Evolutionary conservation across 2,113 vertebrate species (phyloP), one percentile per base, ranked within the genome.

Genomic region (Epinephelus fuscoguttatus): DNA sequence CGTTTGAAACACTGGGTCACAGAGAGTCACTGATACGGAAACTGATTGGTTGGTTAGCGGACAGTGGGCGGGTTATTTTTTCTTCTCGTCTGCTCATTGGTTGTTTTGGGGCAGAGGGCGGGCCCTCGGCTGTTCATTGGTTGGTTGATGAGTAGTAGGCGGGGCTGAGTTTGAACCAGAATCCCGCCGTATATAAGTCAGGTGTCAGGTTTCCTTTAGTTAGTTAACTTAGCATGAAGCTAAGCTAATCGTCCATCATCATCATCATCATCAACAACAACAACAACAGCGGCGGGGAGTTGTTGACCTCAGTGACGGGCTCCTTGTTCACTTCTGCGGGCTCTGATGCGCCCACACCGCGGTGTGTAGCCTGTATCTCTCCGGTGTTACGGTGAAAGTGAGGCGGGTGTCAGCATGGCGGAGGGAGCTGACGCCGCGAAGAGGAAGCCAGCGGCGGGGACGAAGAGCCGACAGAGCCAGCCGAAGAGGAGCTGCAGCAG

Each of bases 401-500:
- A n/a, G 37, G 4, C 25, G 1, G 76, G 19, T 9, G 10, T 10
- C 40, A 49, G 9, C 59, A 93, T 92, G 92, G 87, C 87, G 10
- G 89, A 92, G 40, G 70, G 69, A 66, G 73, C 77, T 3, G 30
- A 17, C 72, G 0, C 78, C 21, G 75, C 42, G 4, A 89, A 85
- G 62, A 92, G 75, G 70, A 84, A 64, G n/a, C 85, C 30, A 9
- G 25, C 86, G 5, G 86, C 88, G 53, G 78, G 83, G 61, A 83
- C 75, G 78, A 90, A 52, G 84, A 93, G 90, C 78, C 84, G 88
- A 0, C 75, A 62, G 73, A 84, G 76, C 61, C 78, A 4, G 45
- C 66, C 6, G 23, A 88, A 50, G 72, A 90, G 57, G 60, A 78
- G 4, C 64, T 61, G 70, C 81, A 47, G 73, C 69, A 70, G 70